Base-by-base conservation (phyloP, 2,888 invertebrate genomes). In the Cheilosia impressa region DNA sequence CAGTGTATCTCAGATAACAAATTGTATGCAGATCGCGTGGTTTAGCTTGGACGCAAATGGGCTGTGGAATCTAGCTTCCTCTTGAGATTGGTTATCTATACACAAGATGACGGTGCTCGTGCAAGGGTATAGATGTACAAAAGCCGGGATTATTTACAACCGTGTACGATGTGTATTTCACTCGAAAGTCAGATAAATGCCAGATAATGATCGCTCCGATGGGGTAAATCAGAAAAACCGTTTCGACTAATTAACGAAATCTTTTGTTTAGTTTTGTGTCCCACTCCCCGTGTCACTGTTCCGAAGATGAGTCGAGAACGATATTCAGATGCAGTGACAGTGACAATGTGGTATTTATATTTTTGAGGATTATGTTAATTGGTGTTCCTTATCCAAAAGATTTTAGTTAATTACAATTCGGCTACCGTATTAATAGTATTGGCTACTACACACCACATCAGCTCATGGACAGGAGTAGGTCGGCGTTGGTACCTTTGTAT, bases 1-100 rank as follows among this genome's bases (percentile, higher is more conserved):
- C 79, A 84, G 47, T 69, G 73, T 73, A 84, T 79, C 83, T 55
- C 13, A 79, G 83, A 79, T 79, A 79, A 84, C 83, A 84, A 84
- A 84, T 84, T 84, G 79, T 84, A 75, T 83, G 79, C 62, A 78
- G 83, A 68, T 83, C 77, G 45, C 34, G 13, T 6, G 5, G 41
- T 19, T 55, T n/a, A 7, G 43, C 6, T 43, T 6, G 24, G 52
- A 55, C 31, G 31, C 13, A 15, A 31, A 27, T 19, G 17, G 17
- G 17, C 22, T 22, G 6, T 27, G 7, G 27, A 13, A 10, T 3
- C 38, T 38, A 38, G 13, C 38, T 38, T 38, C 38, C 38, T 38
- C 19, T 6, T 10, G 17, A 38, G 52, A 52, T 27, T 27, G 13
- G 24, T 1, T 17, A 1, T 24, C n/a, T 53, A 31, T 19, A 24